These are phyloP conservation scores for Pangasius djambal DNA, from an alignment of 2,797 vertebrate genomes.

Conservation along the genomic window DNA sequence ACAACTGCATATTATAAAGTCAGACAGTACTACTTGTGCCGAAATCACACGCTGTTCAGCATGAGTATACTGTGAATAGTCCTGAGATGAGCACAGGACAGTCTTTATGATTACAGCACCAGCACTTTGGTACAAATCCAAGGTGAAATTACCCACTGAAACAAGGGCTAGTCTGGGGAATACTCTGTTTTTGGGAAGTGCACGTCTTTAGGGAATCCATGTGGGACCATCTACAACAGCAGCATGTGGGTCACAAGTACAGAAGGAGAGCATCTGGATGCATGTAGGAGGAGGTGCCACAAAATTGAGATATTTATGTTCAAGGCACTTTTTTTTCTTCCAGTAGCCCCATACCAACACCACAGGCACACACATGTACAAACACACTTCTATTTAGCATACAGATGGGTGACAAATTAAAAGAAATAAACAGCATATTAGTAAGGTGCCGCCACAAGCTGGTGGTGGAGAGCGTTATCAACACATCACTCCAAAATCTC, in stretches of 20 bases:
- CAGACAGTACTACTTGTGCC: not conserved
- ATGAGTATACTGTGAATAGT: not conserved
- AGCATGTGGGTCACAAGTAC: not conserved
- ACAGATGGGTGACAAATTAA: not conserved
- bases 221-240: not conserved
- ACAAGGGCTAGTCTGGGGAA: not conserved
- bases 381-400: not conserved
- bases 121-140: not conserved
- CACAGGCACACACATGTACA: not conserved
- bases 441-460: not conserved
- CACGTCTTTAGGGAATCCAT: not conserved
- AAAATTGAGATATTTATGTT: constrained; percentile 44
- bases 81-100: not conserved
- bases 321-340: not conserved
- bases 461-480: not conserved
- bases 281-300: not conserved
- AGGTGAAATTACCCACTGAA: not conserved
- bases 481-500: not conserved
- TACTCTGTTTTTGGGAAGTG: not conserved
- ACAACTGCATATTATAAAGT: not conserved
- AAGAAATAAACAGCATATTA: not conserved
- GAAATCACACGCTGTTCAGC: not conserved
- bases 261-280: not conserved
- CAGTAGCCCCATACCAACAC: not conserved
- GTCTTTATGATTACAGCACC: not conserved